A percentile compares a stretch with the other conserved stretches of the same genome.
Conservation (phyloP, 2,888 invertebrate species). For the Leptinotarsa rubiginosa region DNA sequence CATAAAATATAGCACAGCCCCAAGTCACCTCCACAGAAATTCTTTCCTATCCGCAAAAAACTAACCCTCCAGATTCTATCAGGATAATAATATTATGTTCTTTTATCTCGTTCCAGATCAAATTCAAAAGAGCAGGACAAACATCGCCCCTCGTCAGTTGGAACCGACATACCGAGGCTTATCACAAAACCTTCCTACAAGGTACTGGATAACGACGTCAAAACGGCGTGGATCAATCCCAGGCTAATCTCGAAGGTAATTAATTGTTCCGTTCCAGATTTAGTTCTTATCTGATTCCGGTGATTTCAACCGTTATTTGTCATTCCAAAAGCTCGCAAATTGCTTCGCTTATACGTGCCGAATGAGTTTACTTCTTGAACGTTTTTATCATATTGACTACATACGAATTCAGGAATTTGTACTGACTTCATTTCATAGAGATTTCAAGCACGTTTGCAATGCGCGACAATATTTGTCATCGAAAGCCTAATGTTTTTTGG, state of each 20-base stretch:
- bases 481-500: too few species aligned
- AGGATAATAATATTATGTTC: slow-evolving; percentile 18
- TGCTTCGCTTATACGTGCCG: not conserved
- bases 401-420: too few species aligned
- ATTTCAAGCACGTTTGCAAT: too few species aligned
- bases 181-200: slow-evolving; percentile 68
- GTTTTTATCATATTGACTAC: too few species aligned
- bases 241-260: slow-evolving; percentile 71
- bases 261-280: slow-evolving; percentile 43
- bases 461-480: too few species aligned
- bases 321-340: not conserved
- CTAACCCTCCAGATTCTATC: not conserved
- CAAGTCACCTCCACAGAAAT: not conserved
- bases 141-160: slow-evolving; percentile 54
- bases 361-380: too few species aligned
- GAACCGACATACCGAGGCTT: slow-evolving; percentile 62
- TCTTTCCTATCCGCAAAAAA: slow-evolving; percentile 10
- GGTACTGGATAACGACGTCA: slow-evolving; percentile 70
- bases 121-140: slow-evolving; percentile 57
- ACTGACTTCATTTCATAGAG: too few species aligned
- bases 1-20: not conserved
- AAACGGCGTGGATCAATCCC: slow-evolving; percentile 72
- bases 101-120: slow-evolving; percentile 56
- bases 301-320: slow-evolving; percentile 6
- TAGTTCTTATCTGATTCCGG: not conserved